Base-by-base conservation (phyloP, 2,113 vertebrate genomes). In the Aspiorhynchus laticeps region DNA sequence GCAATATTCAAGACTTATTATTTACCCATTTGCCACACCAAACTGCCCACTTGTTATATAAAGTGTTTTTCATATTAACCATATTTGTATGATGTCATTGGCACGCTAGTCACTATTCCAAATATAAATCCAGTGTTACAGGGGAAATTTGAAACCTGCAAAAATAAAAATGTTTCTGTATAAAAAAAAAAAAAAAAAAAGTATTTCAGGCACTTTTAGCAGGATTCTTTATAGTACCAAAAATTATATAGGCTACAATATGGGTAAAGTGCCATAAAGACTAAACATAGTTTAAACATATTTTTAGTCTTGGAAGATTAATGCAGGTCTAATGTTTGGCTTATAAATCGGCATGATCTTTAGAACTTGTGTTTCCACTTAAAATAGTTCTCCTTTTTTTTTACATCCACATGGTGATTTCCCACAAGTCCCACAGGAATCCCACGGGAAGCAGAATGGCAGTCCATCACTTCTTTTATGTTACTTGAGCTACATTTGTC, bases 1-100 rank as follows among this genome's bases (percentile, higher is more conserved):
- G 7, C 36, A 65, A 26, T 69, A 36, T 38, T 38, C 48, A 76
- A 61, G 85, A 87, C 38, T 26, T 36, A 85, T 51, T 76, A 83
- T 88, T 80, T 76, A 85, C 63, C 79, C 87, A 61, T 90, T 85
- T 83, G 85, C 90, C 88, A 89, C 86, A 77, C 61, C 19, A 43
- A 86, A 53, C 85, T 85, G 89, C 92, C 91, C 93, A 89, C 86
- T 73, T 89, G 86, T 94, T 94, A 93, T 89, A 89, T 94, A 93
- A 94, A 93, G 86, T 93, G 92, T 94, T 94, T 93, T 94, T 91
- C 93, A 83, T 93, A 88, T 91, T 92, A 93, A 92, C 90, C 89
- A 93, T 91, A 91, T 93, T 94, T 93, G 31, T 87, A 90, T 94
- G 92, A 95, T 92, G 91, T 96, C 94, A 94, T 91, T 92, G 91